Base-by-base conservation (phyloP, 2,113 vertebrate species). In the Gadus macrocephalus region DNA sequence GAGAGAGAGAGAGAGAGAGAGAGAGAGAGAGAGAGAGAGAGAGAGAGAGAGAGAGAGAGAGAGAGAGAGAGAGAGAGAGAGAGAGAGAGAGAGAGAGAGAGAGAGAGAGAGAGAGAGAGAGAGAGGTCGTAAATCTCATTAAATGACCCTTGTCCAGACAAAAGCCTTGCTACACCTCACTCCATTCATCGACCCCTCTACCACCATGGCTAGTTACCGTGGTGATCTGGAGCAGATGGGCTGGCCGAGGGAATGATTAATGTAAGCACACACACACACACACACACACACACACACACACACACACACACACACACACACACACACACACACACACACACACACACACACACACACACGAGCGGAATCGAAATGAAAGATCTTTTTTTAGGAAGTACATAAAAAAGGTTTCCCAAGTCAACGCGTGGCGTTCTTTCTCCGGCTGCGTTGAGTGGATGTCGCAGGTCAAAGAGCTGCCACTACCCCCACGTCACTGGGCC, bases 111-210 rank as follows among this genome's bases (percentile, higher is more conserved):
- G 19, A 22, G n/a, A 22, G 42, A 61, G 59, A 61, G 20, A 1
- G n/a, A 20, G 59, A 9, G n/a, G 22, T 53, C 19, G 60, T 11
- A 56, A 35, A 16, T 53, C 55, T 31, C 53, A 22, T 72, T 66
- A 22, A n/a, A 16, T 14, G 59, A 22, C 60, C 27, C 25, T 70
- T 9, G 53, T 22, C 62, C 61, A 31, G 62, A 71, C 61, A 71
- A 71, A 71, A 64, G 42, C 61, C 49, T 5, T 22, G 53, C 35
- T 15, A 31, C 62, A 31, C 62, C 62, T 31, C n/a, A 17, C 15
- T 15, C 28, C 69, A 71, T 64, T 56, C 69, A 55, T 71, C 69
- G 63, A 12, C 55, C 42, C 16, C 12, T 25, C 62, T 66, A 66
- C 62, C n/a, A 19, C n/a, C 17, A 19, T 19, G 15, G 15, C 66